phyloP scores from a whole-genome alignment of 2,888 invertebrate genomes.

The Plusia festucae region DNA sequence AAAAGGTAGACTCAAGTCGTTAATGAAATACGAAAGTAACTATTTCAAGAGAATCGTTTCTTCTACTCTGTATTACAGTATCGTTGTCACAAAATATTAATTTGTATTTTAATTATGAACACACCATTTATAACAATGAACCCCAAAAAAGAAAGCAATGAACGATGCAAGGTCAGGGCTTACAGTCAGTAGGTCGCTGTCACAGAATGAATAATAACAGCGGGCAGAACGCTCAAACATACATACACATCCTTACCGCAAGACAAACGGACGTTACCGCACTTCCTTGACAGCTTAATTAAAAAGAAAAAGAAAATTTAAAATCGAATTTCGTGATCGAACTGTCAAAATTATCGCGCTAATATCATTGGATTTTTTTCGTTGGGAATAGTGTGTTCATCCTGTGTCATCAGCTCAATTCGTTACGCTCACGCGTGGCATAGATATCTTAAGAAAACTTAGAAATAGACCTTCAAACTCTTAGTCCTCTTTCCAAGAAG shows the following conservation, averaged over 20 bases:
- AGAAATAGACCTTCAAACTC: constrained; percentile 14
- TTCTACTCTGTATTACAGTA: background rate
- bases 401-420: constrained; percentile 29
- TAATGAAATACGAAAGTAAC: too few relatives aligned
- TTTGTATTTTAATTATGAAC: constrained; percentile 9
- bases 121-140: constrained; percentile 46
- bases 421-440: constrained; percentile 32
- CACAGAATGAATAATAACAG: constrained; percentile 76
- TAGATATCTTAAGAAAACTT: constrained; percentile 18
- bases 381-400: constrained; percentile 15
- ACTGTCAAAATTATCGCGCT: constrained; percentile 24
- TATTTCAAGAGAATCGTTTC: too few relatives aligned
- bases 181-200: constrained; percentile 78
- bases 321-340: constrained; percentile 2
- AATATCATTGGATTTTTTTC: background rate
- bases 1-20: too few relatives aligned
- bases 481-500: constrained; percentile 38
- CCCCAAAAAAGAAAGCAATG: constrained; percentile 72
- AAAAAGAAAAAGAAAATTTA: constrained; percentile 21
- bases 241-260: constrained; percentile 60
- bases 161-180: constrained; percentile 74
- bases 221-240: constrained; percentile 49
- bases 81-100: background rate
- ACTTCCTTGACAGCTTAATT: constrained; percentile 39
- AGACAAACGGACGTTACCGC: constrained; percentile 50